Evolutionary conservation across 2,113 vertebrate species (phyloP).

Genomic region (Gobiocypris rarus): DNA sequence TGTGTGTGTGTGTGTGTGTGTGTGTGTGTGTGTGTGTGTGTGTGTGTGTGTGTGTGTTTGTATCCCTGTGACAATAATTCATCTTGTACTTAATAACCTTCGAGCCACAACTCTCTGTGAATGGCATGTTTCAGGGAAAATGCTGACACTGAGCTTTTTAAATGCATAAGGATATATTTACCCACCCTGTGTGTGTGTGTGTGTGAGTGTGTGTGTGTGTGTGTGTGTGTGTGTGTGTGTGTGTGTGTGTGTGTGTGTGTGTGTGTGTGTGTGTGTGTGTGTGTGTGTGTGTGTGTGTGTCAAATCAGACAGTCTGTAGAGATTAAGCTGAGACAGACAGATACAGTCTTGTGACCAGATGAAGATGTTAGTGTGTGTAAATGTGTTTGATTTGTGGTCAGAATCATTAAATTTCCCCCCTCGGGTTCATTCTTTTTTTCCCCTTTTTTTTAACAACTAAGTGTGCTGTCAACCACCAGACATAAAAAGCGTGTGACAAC

Average conservation of each 20-base stretch:
- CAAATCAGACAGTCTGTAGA: constrained; percentile 24
- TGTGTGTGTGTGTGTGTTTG: not conserved
- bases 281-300: not conserved
- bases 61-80: constrained; percentile 9
- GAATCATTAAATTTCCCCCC: not conserved
- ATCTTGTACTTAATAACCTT: constrained; percentile 27
- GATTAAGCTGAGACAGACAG: constrained; percentile 48
- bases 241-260: not conserved
- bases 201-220: not conserved
- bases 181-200: not conserved
- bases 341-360: constrained; percentile 31
- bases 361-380: not conserved
- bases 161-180: constrained; percentile 30
- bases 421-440: not conserved
- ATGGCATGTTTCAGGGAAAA: constrained; percentile 38
- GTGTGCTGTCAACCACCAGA: not conserved
- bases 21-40: too few species aligned
- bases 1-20: too few species aligned
- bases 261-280: not conserved
- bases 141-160: constrained; percentile 48
- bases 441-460: not conserved
- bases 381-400: not conserved
- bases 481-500: not conserved
- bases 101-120: constrained; percentile 40
- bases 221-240: not conserved